These are phyloP conservation scores for Aphrocallistes beatrix DNA, from an alignment of 37 sponge, comb jelly and placozoan genomes.

Conservation along the genomic window DNA sequence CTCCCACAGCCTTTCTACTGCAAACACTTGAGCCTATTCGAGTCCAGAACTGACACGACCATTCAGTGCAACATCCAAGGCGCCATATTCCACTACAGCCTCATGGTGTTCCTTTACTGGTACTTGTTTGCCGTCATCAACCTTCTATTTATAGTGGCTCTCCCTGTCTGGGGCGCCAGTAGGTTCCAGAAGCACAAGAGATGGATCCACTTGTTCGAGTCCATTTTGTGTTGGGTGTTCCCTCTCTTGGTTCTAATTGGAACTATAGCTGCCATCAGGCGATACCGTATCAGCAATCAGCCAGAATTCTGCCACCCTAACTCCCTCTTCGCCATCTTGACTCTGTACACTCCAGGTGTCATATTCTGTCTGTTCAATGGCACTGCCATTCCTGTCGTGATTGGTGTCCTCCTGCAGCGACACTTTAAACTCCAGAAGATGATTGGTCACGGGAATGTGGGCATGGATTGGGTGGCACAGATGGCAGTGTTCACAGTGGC, in stretches of 20 bases:
- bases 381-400: background rate
- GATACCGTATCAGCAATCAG: background rate
- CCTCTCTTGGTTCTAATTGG: background rate
- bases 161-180: background rate
- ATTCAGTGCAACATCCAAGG: background rate
- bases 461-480: background rate
- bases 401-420: background rate
- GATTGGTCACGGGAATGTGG: background rate
- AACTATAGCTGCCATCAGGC: background rate
- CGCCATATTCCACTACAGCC: background rate
- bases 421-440: background rate
- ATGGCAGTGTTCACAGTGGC: background rate
- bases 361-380: background rate
- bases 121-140: background rate
- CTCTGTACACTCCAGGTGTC: background rate
- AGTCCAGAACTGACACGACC: background rate
- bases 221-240: background rate
- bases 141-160: background rate
- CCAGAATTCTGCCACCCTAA: background rate
- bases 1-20: background rate
- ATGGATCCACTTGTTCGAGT: background rate
- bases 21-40: background rate
- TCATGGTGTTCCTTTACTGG: background rate
- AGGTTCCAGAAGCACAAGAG: background rate
- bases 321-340: background rate